A percentile compares a stretch with the other conserved stretches of the same genome.
phyloP scores from a whole-genome alignment of 2,113 vertebrate species.

The Bufo bufo region DNA sequence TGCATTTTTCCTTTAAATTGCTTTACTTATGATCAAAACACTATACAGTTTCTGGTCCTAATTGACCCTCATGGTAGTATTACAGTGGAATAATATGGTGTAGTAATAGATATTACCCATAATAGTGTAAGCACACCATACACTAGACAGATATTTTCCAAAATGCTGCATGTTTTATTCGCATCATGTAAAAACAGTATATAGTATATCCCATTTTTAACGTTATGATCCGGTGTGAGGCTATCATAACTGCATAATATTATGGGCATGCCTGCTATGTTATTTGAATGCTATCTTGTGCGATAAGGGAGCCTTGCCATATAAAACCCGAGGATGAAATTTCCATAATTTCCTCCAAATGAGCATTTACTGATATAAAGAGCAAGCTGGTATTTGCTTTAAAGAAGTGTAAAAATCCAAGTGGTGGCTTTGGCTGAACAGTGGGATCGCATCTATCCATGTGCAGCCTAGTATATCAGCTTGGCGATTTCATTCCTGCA shows the following conservation, averaged over 20 bases:
- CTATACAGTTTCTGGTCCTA: too few relatives aligned
- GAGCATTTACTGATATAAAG: not conserved
- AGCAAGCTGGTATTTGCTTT: not conserved
- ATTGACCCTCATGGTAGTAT: too few relatives aligned
- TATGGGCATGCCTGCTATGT: not conserved
- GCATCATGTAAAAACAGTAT: too few relatives aligned
- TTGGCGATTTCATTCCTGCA: conserved; percentile 46
- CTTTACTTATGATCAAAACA: too few relatives aligned
- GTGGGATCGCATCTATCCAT: conserved; percentile 4
- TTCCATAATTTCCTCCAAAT: not conserved
- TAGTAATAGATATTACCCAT: too few relatives aligned
- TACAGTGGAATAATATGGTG: too few relatives aligned
- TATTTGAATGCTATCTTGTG: not conserved
- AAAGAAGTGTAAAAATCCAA: not conserved
- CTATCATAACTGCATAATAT: not conserved
- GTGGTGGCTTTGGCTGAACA: not conserved
- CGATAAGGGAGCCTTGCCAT: not conserved
- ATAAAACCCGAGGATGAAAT: not conserved
- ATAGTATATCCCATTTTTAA: too few relatives aligned
- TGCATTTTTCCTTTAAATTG: too few relatives aligned
- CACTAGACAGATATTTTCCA: too few relatives aligned
- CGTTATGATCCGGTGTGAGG: too few relatives aligned
- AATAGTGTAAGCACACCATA: too few relatives aligned
- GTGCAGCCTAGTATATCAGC: conserved; percentile 38
- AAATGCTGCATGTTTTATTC: too few relatives aligned